A percentile compares a stretch with the other conserved stretches of the same genome.
Evolutionary conservation across 2,797 vertebrate genomes (phyloP).

Genomic region (Crotalus adamanteus): DNA sequence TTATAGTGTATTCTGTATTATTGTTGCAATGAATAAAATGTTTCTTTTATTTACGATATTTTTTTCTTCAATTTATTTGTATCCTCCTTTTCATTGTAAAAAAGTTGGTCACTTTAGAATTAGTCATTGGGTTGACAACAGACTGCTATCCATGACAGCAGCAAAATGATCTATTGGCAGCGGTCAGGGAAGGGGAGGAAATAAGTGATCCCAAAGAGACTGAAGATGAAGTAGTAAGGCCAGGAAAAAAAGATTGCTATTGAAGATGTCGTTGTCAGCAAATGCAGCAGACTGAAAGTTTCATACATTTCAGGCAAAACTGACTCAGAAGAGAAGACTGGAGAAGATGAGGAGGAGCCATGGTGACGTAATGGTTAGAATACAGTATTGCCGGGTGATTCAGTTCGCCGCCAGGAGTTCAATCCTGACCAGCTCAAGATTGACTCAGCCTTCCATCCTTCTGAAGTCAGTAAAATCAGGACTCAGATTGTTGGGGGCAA

Average conservation of each 20-base stretch:
- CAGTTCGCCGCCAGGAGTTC: background rate
- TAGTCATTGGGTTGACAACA: background rate
- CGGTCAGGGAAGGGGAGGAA: too few relatives aligned
- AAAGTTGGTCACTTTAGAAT: background rate
- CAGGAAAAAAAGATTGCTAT: background rate
- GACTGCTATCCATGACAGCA: background rate
- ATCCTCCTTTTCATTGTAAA: too few relatives aligned
- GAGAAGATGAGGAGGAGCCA: background rate
- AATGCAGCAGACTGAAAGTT: background rate
- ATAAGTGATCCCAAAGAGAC: background rate
- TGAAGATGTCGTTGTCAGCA: background rate
- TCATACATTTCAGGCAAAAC: background rate
- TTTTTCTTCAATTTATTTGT: too few relatives aligned
- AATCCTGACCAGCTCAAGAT: background rate
- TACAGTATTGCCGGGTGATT: background rate
- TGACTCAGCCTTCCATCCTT: background rate
- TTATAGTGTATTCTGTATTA: too few relatives aligned
- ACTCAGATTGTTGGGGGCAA: background rate
- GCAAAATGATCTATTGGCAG: background rate
- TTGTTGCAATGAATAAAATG: too few relatives aligned
- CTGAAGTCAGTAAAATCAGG: background rate
- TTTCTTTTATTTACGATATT: too few relatives aligned
- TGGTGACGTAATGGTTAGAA: background rate
- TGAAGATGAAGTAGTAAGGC: background rate
- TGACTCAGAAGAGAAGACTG: background rate